Evolutionary conservation across 2,888 invertebrate species (phyloP).

Genomic region (Anodontia alba): DNA sequence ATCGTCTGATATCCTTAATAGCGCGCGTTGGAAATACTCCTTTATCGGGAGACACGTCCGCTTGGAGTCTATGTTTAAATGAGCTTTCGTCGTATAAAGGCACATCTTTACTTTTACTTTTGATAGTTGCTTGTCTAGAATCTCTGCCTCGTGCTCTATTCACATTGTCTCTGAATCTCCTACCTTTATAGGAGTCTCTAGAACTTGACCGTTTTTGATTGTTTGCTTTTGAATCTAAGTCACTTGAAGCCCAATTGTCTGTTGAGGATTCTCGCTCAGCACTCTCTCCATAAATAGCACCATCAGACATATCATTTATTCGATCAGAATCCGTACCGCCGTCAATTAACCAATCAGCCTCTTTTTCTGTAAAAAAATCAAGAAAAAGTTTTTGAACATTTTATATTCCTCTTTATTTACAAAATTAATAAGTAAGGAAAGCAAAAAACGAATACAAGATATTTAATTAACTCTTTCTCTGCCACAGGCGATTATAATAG

Average conservation of each 20-base stretch:
- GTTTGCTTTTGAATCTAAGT: slow-evolving; percentile 5
- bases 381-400: too few relatives aligned
- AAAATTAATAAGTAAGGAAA: too few relatives aligned
- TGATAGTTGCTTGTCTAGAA: background rate
- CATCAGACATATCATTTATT: background rate
- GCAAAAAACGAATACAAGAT: too few relatives aligned
- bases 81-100: slow-evolving; percentile 9
- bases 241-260: slow-evolving; percentile 30
- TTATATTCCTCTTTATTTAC: too few relatives aligned
- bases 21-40: background rate
- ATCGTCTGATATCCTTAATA: background rate
- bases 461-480: too few relatives aligned
- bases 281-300: slow-evolving; percentile 14
- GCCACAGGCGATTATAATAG: too few relatives aligned
- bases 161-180: background rate
- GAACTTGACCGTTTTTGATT: background rate
- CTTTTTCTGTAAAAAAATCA: background rate
- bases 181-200: background rate
- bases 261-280: slow-evolving; percentile 15
- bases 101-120: slow-evolving; percentile 5
- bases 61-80: background rate
- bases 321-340: slow-evolving; percentile 19
- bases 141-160: background rate
- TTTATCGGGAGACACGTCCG: background rate
- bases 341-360: background rate